phyloP scores from a whole-genome alignment of 2,797 vertebrate species.

The Prionace glauca region DNA sequence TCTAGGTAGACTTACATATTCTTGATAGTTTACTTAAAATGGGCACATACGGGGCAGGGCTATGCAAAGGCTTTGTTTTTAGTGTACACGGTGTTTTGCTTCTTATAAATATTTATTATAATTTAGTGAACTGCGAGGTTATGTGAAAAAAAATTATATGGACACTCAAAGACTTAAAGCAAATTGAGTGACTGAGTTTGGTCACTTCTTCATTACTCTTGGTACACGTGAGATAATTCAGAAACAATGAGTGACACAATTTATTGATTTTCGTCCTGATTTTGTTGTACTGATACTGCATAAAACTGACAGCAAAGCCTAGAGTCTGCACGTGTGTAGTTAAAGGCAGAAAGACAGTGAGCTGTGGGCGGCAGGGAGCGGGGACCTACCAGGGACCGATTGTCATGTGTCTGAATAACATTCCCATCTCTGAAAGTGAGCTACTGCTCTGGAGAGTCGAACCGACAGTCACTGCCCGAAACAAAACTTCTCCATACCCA shows the following conservation, averaged over 20 bases:
- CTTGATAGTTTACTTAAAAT: background rate
- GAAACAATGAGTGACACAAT: background rate
- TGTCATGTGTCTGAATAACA: too few species aligned
- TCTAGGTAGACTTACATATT: background rate
- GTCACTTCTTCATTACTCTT: background rate
- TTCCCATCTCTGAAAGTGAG: too few species aligned
- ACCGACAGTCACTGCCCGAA: too few species aligned
- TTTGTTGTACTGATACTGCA: too few species aligned
- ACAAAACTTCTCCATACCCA: too few species aligned
- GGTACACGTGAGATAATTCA: background rate
- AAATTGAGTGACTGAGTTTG: background rate
- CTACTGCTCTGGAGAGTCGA: too few species aligned
- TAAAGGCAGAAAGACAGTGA: background rate
- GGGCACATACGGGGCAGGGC: background rate
- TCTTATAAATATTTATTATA: background rate
- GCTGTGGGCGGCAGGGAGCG: too few species aligned
- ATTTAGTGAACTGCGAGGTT: background rate
- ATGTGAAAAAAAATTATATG: background rate
- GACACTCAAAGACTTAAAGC: background rate
- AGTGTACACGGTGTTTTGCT: background rate
- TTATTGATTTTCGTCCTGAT: background rate
- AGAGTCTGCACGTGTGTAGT: background rate
- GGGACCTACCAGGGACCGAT: too few species aligned
- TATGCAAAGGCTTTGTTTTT: background rate
- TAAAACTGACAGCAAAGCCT: background rate